Percentiles rank a stretch among this genome's conserved stretches.
Evolutionary conservation across 2,113 vertebrate genomes (phyloP).

Genomic region (Oncorhynchus nerka): DNA sequence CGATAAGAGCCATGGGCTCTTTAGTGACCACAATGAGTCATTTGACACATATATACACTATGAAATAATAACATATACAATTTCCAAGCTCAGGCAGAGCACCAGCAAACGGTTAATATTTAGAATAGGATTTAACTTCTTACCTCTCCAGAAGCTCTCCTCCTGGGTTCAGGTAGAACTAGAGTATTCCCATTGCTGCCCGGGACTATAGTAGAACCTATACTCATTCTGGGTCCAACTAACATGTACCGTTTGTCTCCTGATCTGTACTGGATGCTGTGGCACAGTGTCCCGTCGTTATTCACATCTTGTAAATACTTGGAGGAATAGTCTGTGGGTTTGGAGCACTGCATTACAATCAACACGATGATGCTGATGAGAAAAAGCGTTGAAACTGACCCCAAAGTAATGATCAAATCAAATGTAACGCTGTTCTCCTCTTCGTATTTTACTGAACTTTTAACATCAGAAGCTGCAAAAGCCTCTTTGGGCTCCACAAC

Average conservation of each 20-base stretch:
- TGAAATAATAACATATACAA: no score
- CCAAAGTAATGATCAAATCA: conserved; percentile 53
- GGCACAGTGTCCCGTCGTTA: conserved; percentile 46
- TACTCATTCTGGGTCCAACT: conserved; percentile 53
- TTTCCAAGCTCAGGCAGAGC: no score
- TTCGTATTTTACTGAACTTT: conserved; percentile 21
- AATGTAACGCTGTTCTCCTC: conserved; percentile 42
- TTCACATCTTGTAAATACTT: conserved; percentile 42
- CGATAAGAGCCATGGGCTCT: no score
- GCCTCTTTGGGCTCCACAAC: conserved; percentile 49
- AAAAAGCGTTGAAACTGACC: conserved; percentile 50
- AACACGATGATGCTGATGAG: conserved; percentile 48
- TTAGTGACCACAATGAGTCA: no score
- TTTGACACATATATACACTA: no score
- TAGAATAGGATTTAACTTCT: neutral
- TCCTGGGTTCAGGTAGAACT: conserved; percentile 32
- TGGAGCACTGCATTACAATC: conserved; percentile 54
- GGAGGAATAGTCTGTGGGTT: conserved; percentile 33
- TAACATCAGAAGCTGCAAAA: conserved; percentile 31
- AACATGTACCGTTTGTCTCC: conserved; percentile 57
- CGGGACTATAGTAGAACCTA: conserved; percentile 44
- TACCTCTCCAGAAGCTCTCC: conserved; percentile 43
- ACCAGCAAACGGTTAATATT: neutral
- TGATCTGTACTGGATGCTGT: conserved; percentile 57
- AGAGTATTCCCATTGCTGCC: conserved; percentile 54